phyloP scores from a whole-genome alignment of 2,113 vertebrate species.

The Haplochromis burtoni region DNA sequence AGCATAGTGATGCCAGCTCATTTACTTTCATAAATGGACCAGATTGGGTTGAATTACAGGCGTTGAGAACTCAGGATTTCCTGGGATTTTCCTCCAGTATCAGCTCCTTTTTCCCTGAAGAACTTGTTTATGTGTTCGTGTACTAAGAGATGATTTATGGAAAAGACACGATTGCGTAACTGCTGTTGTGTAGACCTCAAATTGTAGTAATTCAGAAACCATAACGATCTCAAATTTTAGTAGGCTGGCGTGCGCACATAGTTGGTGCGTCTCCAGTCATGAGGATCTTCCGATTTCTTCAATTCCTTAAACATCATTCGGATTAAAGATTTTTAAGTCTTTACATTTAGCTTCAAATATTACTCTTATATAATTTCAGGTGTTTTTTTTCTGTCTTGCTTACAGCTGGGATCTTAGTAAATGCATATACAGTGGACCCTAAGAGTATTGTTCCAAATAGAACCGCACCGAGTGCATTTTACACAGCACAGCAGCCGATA shows the following conservation, averaged over 20 bases:
- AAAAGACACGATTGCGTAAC: neutral
- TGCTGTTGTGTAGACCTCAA: neutral
- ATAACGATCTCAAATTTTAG: neutral
- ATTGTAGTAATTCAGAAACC: neutral
- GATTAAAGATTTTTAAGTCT: neutral
- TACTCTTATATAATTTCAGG: neutral
- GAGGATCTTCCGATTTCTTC: neutral
- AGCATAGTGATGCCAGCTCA: neutral
- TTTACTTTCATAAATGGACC: neutral
- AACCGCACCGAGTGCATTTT: neutral
- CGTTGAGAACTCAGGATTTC: neutral
- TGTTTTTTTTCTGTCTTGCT: neutral
- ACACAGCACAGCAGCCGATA: neutral
- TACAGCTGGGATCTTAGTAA: neutral
- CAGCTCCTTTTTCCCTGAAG: neutral
- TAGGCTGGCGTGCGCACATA: neutral
- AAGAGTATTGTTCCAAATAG: neutral
- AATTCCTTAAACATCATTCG: neutral
- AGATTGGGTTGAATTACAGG: neutral
- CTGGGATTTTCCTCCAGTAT: neutral
- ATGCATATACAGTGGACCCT: neutral
- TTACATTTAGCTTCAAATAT: neutral
- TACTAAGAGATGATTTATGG: neutral
- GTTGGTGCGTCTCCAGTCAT: neutral
- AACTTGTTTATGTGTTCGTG: neutral